Percentiles rank a stretch among this genome's conserved stretches.
phyloP scores from a whole-genome alignment of 2,797 vertebrate species.

The Carapus acus region DNA sequence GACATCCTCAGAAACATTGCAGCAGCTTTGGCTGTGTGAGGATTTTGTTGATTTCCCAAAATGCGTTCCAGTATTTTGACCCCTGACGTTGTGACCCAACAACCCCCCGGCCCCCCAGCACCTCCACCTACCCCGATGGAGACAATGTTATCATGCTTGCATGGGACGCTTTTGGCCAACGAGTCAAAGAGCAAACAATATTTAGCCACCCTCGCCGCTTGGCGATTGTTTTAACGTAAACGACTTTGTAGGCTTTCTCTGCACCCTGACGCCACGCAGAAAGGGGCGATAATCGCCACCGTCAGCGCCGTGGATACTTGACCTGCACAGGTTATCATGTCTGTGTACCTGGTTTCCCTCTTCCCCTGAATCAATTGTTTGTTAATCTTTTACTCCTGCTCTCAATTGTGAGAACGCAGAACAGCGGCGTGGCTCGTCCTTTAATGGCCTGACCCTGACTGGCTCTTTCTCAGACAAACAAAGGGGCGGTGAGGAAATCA shows the following conservation, averaged over 20 bases:
- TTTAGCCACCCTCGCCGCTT: conserved; percentile 56
- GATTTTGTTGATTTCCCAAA: background rate
- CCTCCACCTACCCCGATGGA: no score
- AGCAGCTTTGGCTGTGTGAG: background rate
- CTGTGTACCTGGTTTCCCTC: conserved; percentile 79
- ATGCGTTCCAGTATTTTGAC: conserved; percentile 1
- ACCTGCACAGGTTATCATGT: conserved; percentile 87
- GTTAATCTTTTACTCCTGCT: conserved; percentile 77
- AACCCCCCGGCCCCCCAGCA: no score
- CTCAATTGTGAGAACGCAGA: conserved; percentile 90
- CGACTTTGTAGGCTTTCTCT: conserved; percentile 70
- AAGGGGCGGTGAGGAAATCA: conserved; percentile 53
- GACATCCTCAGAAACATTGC: background rate
- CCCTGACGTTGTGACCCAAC: conserved; percentile 27
- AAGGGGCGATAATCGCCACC: conserved; percentile 64
- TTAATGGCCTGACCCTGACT: conserved; percentile 66
- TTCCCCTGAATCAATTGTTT: conserved; percentile 87
- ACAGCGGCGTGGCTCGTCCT: conserved; percentile 56
- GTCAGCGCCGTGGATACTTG: conserved; percentile 73
- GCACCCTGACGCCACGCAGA: conserved; percentile 75
- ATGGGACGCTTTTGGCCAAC: conserved; percentile 33
- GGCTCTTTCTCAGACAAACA: conserved; percentile 70
- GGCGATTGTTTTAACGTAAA: conserved; percentile 68
- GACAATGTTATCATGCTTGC: conserved; percentile 57
- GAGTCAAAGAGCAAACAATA: conserved; percentile 67